Conservation (phyloP, 2,113 vertebrate genomes). For the Odontophorus gujanensis region DNA sequence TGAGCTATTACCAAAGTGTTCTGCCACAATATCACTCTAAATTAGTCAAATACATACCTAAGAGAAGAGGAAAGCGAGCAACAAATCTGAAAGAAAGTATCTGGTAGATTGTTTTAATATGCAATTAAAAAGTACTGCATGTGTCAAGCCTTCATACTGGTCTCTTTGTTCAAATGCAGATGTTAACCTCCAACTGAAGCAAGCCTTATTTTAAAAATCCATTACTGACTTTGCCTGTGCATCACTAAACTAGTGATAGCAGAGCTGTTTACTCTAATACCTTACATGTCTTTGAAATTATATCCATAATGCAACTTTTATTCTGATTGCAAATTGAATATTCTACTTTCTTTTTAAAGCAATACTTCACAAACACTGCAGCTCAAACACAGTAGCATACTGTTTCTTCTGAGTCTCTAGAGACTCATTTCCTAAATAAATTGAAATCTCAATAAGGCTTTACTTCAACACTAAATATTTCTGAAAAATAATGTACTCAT, state of each 20-base stretch:
- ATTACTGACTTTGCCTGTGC: neutral
- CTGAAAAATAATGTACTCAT: slow-evolving; percentile 1
- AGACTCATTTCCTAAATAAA: slow-evolving; percentile 5
- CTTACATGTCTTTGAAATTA: neutral
- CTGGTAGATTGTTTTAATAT: slow-evolving; percentile 15
- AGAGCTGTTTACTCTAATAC: slow-evolving; percentile 12
- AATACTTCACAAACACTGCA: neutral
- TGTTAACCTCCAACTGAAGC: neutral
- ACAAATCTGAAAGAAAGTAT: neutral
- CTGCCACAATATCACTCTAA: neutral
- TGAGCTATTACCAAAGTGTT: neutral
- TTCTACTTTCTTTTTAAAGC: neutral
- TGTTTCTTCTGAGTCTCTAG: neutral
- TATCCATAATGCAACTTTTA: neutral
- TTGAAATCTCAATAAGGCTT: slow-evolving; percentile 17
- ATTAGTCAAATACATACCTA: neutral
- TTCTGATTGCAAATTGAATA: slow-evolving; percentile 2
- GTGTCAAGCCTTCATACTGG: neutral
- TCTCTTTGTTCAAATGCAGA: neutral
- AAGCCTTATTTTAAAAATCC: slow-evolving; percentile 23
- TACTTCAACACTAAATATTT: neutral
- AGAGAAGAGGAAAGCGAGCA: slow-evolving; percentile 3
- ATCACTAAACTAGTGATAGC: neutral
- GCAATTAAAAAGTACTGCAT: neutral
- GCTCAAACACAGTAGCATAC: neutral